Evolutionary conservation across 2,113 vertebrate species (phyloP), one percentile per base, ranked within the genome.

Genomic region (Centropus unirufus): DNA sequence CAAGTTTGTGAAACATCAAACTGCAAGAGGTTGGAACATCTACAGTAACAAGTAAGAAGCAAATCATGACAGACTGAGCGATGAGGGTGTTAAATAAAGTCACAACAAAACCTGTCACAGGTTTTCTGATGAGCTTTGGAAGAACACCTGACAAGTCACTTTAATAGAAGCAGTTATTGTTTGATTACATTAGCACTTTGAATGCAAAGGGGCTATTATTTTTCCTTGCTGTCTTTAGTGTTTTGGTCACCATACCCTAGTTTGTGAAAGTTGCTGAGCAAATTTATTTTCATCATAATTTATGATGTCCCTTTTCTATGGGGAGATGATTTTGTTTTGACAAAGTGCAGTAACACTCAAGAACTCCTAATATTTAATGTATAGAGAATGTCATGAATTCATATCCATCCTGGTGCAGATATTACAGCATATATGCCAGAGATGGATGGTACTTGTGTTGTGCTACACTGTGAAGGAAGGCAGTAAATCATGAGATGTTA

Each of bases 71-170:
- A 94, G 86, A 84, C 16, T 75, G 93, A 94, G 79, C 34, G 93
- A 93, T 42, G 68, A 4, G 40, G 69, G 83, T 58, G 83, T 84
- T 84, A 96, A 96, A 86, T 83, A 90, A 92, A 96, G 73, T 93
- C 90, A 90, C 83, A 83, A 67, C 88, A 93, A 89, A 96, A 86
- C 80, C 90, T 93, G 72, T 90, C 73, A 74, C n/a, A 27, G 69
- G 73, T 86, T 95, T 93, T 83, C 85, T 87, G 85, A 90, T 34
- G 79, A 76, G 92, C 34, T 88, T 77, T 93, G 93, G 95, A 96
- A 86, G 90, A 96, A 54, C 93, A 96, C 86, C 93, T 93, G 92
- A 89, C 92, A 93, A 89, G 49, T 61, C 90, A 49, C 73, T 34
- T 68, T 89, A 86, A 84, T 54, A 94, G 76, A 57, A 86, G 88